These are phyloP conservation scores for Numenius arquata DNA, from an alignment of 2,113 vertebrate genomes.

Conservation along the genomic window DNA sequence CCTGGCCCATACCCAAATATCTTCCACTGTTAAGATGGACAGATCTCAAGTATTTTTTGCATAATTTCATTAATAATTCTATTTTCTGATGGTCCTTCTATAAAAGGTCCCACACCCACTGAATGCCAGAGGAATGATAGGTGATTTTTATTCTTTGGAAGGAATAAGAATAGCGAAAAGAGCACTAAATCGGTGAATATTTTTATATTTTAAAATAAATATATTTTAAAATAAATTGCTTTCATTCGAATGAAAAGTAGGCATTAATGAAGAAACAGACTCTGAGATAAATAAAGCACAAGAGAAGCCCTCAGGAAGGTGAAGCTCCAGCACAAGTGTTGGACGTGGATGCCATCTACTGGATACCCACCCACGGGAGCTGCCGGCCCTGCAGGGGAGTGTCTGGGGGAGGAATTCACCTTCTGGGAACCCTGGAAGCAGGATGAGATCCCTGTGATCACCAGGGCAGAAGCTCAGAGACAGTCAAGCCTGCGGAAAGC, in stretches of 20 bases:
- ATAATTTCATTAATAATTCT: not conserved
- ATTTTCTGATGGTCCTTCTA: not conserved
- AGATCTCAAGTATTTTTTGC: not conserved
- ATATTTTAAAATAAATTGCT: too few relatives aligned
- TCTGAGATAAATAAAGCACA: not conserved
- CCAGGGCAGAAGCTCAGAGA: not conserved
- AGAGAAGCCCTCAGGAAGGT: not conserved
- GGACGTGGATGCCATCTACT: conserved; percentile 38
- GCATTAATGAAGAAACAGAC: not conserved
- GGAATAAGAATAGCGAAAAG: not conserved
- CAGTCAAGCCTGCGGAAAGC: not conserved
- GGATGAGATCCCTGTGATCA: not conserved
- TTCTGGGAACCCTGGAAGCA: not conserved
- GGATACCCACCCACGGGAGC: not conserved
- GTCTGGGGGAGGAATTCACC: not conserved
- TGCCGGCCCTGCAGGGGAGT: not conserved
- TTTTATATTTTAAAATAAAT: not conserved
- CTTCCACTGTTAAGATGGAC: not conserved
- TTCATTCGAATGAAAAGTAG: not conserved
- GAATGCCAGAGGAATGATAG: not conserved
- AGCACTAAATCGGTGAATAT: not conserved
- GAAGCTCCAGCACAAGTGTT: not conserved
- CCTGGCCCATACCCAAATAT: not conserved
- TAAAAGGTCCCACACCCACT: not conserved
- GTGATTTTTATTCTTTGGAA: not conserved